phyloP scores from a whole-genome alignment of 2,113 vertebrate genomes.

The Pitta sordida region DNA sequence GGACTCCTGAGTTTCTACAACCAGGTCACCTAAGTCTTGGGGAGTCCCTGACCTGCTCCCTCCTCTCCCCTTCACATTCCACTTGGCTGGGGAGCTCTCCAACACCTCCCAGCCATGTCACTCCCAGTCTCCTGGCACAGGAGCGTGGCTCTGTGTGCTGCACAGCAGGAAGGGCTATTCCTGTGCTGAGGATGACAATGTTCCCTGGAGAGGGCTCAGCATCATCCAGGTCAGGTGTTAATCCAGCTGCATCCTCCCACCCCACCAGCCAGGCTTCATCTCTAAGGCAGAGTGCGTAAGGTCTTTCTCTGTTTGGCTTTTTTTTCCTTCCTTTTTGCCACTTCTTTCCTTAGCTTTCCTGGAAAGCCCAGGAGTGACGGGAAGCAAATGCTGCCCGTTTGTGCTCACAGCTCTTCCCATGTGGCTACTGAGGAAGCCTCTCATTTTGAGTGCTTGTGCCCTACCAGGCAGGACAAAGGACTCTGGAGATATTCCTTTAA shows the following conservation, averaged over 20 bases:
- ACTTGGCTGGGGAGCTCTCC: not conserved
- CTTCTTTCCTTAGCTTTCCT: conserved; percentile 24
- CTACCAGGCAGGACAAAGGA: not conserved
- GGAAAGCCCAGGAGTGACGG: not conserved
- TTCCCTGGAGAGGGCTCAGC: not conserved
- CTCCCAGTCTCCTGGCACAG: not conserved
- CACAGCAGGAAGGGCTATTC: not conserved
- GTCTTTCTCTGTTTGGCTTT: not conserved
- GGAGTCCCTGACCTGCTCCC: not conserved
- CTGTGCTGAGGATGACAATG: accelerated
- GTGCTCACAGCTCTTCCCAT: not conserved
- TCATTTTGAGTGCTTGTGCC: not conserved
- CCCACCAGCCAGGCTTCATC: not conserved
- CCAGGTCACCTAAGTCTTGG: not conserved
- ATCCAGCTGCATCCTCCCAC: conserved; percentile 29
- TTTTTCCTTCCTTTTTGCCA: conserved; percentile 22
- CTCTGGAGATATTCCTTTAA: not conserved
- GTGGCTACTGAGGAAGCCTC: conserved; percentile 11
- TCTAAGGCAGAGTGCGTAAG: not conserved
- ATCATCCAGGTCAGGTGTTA: not conserved
- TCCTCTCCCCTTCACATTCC: accelerated
- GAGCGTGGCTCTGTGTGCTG: accelerated
- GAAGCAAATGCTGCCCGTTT: not conserved
- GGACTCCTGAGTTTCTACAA: not conserved
- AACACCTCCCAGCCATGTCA: accelerated